Percentiles rank a stretch among this genome's conserved stretches.
These are phyloP conservation scores for Suillia variegata DNA, from an alignment of 2,888 invertebrate genomes.

Conservation along the genomic window DNA sequence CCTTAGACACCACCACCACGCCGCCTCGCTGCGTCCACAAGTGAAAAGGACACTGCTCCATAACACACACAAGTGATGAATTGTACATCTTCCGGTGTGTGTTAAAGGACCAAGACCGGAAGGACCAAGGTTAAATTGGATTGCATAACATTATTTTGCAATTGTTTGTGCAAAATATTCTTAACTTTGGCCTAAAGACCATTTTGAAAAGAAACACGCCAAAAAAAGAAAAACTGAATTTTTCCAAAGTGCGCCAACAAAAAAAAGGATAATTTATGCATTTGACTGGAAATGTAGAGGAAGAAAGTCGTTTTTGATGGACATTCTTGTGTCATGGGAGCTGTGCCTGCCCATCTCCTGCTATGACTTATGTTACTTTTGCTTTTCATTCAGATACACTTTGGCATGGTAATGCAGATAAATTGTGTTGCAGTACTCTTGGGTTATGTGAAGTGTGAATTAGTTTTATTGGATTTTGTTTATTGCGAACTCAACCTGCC, in stretches of 20 bases:
- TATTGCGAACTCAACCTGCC: not conserved
- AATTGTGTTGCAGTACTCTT: slow-evolving; percentile 22
- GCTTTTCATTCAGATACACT: slow-evolving; percentile 10
- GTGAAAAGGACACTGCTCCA: not conserved
- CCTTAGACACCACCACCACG: not conserved
- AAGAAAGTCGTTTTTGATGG: slow-evolving; percentile 21
- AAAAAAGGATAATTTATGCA: slow-evolving; percentile 32
- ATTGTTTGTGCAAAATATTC: slow-evolving; percentile 25
- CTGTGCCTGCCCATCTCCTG: slow-evolving; percentile 4
- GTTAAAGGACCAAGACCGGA: too few relatives aligned
- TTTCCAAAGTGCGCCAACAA: not conserved
- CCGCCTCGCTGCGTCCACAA: not conserved
- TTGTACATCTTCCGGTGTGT: slow-evolving; percentile 25
- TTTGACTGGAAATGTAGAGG: slow-evolving; percentile 15
- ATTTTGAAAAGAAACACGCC: too few relatives aligned
- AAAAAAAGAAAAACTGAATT: not conserved
- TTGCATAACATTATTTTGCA: slow-evolving; percentile 34
- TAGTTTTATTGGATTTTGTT: slow-evolving; percentile 20
- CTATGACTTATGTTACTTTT: slow-evolving; percentile 29
- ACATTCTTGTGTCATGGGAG: slow-evolving; percentile 15
- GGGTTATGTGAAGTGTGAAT: slow-evolving; percentile 18
- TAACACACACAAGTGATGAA: slow-evolving; percentile 22
- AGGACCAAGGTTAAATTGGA: slow-evolving; percentile 28
- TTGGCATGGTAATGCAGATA: slow-evolving; percentile 24
- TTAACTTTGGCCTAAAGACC: not conserved